Evolutionary conservation across 2,113 vertebrate species (phyloP).

Genomic region (Laterallus jamaicensis): DNA sequence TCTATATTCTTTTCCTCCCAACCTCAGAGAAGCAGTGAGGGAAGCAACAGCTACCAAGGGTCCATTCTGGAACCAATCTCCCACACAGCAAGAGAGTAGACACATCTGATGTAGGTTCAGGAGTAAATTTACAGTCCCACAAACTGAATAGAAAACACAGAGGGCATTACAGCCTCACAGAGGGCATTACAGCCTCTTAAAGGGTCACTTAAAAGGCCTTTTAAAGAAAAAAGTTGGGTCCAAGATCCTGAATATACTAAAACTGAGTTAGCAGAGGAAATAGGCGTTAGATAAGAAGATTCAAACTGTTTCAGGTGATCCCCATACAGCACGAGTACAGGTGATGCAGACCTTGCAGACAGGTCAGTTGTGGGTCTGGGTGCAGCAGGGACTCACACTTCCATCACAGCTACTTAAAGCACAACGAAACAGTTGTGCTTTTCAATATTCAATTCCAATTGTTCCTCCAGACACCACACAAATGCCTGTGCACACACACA

Average conservation of each 20-base stretch:
- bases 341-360: not conserved
- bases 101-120: not conserved
- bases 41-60: not conserved
- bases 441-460: not conserved
- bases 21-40: not conserved
- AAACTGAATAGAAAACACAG: not conserved
- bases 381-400: not conserved
- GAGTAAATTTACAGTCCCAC: not conserved
- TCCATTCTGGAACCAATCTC: not conserved
- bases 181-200: not conserved
- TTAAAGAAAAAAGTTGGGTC: not conserved
- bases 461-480: constrained; percentile 3
- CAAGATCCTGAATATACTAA: not conserved
- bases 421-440: not conserved
- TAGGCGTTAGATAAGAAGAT: not conserved
- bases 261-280: not conserved
- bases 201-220: not conserved
- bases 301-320: not conserved
- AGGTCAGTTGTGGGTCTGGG: not conserved
- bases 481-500: not conserved
- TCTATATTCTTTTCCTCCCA: not conserved
- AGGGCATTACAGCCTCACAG: not conserved
- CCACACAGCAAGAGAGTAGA: not conserved
- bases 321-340: not conserved
- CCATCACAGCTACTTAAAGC: not conserved